A percentile compares a stretch with the other conserved stretches of the same genome.
Conservation (phyloP, 2,888 invertebrate species). For the Dorcus parallelipipedus region DNA sequence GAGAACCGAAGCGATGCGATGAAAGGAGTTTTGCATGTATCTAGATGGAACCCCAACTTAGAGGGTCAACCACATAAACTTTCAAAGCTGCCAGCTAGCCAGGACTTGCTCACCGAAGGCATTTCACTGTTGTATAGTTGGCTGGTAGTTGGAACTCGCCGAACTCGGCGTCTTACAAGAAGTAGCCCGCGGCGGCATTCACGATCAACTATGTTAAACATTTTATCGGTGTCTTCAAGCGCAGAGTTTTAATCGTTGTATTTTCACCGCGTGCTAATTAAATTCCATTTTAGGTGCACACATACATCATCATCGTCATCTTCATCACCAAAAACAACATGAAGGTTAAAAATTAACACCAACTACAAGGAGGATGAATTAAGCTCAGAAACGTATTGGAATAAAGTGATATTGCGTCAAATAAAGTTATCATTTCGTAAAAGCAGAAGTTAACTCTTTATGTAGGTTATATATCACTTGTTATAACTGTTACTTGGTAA, state of each 20-base stretch:
- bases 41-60: slow-evolving; percentile 41
- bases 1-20: slow-evolving; percentile 11
- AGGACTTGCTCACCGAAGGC: slow-evolving; percentile 43
- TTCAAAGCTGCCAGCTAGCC: slow-evolving; percentile 45
- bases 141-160: slow-evolving; percentile 38
- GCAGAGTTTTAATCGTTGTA: neutral
- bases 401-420: too few relatives aligned
- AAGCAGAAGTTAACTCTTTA: too few relatives aligned
- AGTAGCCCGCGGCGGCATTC: slow-evolving; percentile 34
- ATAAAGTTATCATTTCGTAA: too few relatives aligned
- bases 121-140: slow-evolving; percentile 35
- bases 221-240: slow-evolving; percentile 42
- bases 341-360: too few relatives aligned
- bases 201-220: slow-evolving; percentile 48
- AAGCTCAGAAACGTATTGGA: too few relatives aligned
- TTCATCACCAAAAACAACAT: too few relatives aligned
- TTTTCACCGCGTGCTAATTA: neutral
- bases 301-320: too few relatives aligned
- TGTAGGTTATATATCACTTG: too few relatives aligned
- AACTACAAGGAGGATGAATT: too few relatives aligned
- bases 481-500: too few relatives aligned
- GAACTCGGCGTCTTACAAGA: slow-evolving; percentile 44
- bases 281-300: neutral
- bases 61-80: slow-evolving; percentile 52
- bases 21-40: slow-evolving; percentile 46